Base-by-base conservation (phyloP, 2,888 invertebrate genomes). In the Lottia scabra region DNA sequence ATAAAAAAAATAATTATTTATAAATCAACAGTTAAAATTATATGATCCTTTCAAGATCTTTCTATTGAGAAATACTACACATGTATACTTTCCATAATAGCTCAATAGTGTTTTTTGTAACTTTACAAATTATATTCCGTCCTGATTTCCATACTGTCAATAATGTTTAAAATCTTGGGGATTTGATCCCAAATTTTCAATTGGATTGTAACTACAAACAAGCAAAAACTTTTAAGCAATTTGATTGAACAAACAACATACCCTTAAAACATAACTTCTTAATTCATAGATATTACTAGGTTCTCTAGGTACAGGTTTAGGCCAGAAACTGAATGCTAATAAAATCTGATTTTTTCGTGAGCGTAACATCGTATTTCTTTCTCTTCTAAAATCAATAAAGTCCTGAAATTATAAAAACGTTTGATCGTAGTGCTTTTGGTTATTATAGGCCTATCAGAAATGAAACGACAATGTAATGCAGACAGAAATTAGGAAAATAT, bases 261-360 rank as follows among this genome's bases (percentile, higher is more conserved):
- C 91, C 89, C 97, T 97, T 63, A 99, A 91, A 78, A 96, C 95
- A 90, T 95, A 96, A 83, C 94, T 94, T 83, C 97, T 92, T 86
- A 99, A 95, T 91, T 99, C 99, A 87, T 99, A 99, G 81, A 98
- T 95, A 88, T 98, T 95, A 74, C 91, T 92, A 2, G 93, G 92
- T 0, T 91, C 90, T 43, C 97, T 92, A 38, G 94, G 93, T 78
- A 93, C 93, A 72, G 93, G 93, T 16, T 98, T 97, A 10, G 91
- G 91, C 99, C 99, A 99, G 89, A 97, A 99, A 90, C 97, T 98
- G 90, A 99, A 99, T 30, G 97, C 94, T 78, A 99, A 91, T 76
- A 99, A 91, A 89, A 98, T 97, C 90, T 98, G 98, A 84, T 96
- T 92, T 88, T 96, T 96, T 72, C 98, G 93, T 0, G 96, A 95